Base-by-base conservation (phyloP, 2,113 vertebrate genomes). In the Synodontis membranacea region DNA sequence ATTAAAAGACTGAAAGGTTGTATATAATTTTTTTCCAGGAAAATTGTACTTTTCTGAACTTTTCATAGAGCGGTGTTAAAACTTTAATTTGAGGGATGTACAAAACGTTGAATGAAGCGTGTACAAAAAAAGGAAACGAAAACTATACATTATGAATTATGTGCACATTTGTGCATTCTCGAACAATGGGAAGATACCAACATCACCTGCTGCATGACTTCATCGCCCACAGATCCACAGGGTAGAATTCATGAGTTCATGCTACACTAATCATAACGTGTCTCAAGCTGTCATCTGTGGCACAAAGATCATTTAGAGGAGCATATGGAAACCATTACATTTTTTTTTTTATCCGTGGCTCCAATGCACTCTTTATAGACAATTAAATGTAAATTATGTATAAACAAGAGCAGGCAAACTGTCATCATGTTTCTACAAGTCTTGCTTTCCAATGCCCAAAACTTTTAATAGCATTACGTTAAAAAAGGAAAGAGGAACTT, bases 281-380 rank as follows among this genome's bases (percentile, higher is more conserved):
- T 74, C 89, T 91, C 86, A 89, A 81, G 54, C 79, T 76, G 70
- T 87, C 89, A 89, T 89, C 90, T 83, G 90, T 89, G 88, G 89
- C 85, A 90, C 87, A 88, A 91, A 91, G 90, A 79, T 91, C 83
- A 88, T 93, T 92, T 89, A 90, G 87, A 78, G 14, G 81, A 92
- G 90, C 92, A 92, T 93, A 92, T 92, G 90, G 90, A 89, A 88
- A 87, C 82, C 42, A 82, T 89, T 70, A 90, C 62, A 39, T 34
- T 81, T 54, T 80, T 68, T 81, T 72, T 80, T 68, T 81, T 72
- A 82, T 74, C 66, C 62, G 34, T 74, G 37, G 19, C 50, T 46
- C 64, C 46, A 52, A 72, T 72, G 50, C 78, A 58, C 28, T 48
- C 39, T 56, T 52, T 80, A 79, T 58, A 79, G 62, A 86, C 48